These are phyloP conservation scores for Hydractinia echinata DNA, from an alignment of 30 jellyfish, hydroid and myxozoan genomes.

Conservation along the genomic window DNA sequence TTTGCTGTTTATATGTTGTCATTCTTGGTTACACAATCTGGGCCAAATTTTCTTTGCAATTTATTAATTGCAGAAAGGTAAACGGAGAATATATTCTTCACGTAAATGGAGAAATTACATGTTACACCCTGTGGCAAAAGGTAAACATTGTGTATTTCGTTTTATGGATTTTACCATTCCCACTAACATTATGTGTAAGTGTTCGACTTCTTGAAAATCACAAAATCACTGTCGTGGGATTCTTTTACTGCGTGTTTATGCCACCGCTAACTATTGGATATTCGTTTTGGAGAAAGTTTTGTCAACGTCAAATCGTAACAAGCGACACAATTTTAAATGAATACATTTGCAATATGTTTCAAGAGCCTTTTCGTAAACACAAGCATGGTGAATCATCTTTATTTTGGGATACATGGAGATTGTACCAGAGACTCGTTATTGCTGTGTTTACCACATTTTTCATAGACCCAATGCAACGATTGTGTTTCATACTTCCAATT, in stretches of 20 bases:
- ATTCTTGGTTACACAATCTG: not conserved
- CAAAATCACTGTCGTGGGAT: not conserved
- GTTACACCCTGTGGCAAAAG: not conserved
- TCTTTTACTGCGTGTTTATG: not conserved
- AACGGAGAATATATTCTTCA: not conserved
- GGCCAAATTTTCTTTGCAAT: not conserved
- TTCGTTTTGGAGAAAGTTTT: not conserved
- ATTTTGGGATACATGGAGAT: not conserved
- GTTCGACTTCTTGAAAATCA: not conserved
- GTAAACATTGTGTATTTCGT: not conserved
- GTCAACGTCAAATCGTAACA: not conserved
- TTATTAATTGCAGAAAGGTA: not conserved
- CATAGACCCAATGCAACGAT: not conserved
- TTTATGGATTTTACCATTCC: conserved; percentile 12
- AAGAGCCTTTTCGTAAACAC: not conserved
- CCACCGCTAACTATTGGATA: not conserved
- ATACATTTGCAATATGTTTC: not conserved
- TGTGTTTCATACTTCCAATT: not conserved
- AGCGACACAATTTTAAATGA: not conserved
- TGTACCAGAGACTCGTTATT: conserved; percentile 1
- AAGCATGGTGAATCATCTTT: not conserved
- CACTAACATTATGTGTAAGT: not conserved
- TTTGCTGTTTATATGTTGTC: not conserved
- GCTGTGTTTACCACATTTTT: conserved; percentile 2
- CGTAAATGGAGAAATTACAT: not conserved